Base-by-base conservation (phyloP, 2,113 vertebrate species). In the Pyxicephalus adspersus region DNA sequence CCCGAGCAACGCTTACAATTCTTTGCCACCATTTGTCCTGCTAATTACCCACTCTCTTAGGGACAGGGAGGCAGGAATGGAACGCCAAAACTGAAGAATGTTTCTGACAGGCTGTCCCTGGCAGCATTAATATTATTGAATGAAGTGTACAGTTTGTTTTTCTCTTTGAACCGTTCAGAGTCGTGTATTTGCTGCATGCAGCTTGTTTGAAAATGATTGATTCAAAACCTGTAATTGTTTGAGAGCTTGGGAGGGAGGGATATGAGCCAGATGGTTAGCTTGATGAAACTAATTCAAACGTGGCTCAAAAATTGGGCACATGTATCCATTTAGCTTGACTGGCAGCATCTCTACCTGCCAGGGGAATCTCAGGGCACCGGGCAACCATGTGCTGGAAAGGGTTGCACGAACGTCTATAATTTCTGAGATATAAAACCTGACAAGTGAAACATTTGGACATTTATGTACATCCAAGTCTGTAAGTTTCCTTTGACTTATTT, bases 231-330 rank as follows among this genome's bases (percentile, higher is more conserved):
- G 58, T 84, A 84, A 84, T 90, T 88, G 88, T 85, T 89, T 70
- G 45, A 75, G 84, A 72, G 85, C 78, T 88, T 63, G 77, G 86
- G 85, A 87, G 80, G 83, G 73, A 88, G 83, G 60, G 77, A 88
- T 90, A 87, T 87, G 81, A 88, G 80, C 81, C 86, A 88, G 86
- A 87, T 87, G 86, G 85, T 87, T 86, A 86, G 80, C 75, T 64
- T 0, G 13, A 86, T 83, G 85, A 86, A 89, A 81, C 60, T 81
- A 84, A 88, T 84, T 76, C 78, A 84, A 78, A 89, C 85, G 84
- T 82, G 75, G 85, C 71, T 45, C 83, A 84, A 83, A 81, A 76
- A 78, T 81, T 83, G 64, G 71, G 25, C 57, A 81, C 71, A 74
- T 77, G 55, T 51, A 73, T 25, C 58, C 0, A 64, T 83, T 85